Evolutionary conservation across 2,797 vertebrate genomes (phyloP).

Genomic region (Calcarius lapponicus): DNA sequence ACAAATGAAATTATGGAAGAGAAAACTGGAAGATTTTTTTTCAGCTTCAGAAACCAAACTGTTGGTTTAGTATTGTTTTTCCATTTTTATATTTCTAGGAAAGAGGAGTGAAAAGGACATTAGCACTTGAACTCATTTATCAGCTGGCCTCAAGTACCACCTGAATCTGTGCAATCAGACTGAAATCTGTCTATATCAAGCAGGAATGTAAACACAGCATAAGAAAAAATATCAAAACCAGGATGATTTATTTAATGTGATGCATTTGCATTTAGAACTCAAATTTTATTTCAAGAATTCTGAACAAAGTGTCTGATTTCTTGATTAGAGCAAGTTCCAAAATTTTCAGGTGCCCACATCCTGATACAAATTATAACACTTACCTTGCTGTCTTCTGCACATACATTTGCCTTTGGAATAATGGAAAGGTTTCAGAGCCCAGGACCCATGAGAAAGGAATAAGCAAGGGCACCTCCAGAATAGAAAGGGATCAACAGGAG

Average conservation of each 20-base stretch:
- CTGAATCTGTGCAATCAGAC: background rate
- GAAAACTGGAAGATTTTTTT: background rate
- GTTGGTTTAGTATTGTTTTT: background rate
- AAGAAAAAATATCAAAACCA: background rate
- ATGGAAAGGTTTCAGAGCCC: background rate
- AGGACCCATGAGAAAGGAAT: background rate
- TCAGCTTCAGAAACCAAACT: background rate
- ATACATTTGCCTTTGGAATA: background rate
- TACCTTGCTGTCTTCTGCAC: background rate
- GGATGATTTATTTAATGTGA: background rate
- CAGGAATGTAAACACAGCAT: background rate
- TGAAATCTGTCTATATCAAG: background rate
- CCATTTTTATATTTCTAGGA: background rate
- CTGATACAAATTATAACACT: background rate
- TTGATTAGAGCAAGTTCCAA: background rate
- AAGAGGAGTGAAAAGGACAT: background rate
- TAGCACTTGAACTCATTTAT: background rate
- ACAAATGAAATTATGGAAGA: background rate
- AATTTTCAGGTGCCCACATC: background rate
- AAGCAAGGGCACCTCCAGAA: background rate
- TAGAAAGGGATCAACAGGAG: background rate
- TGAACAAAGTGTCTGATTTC: background rate
- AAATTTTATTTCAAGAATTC: constrained; percentile 9
- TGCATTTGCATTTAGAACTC: background rate
- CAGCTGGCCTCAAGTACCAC: background rate